Conservation (phyloP, 92 coral and sea anemone species). For the Isaurus tuberculatus region DNA sequence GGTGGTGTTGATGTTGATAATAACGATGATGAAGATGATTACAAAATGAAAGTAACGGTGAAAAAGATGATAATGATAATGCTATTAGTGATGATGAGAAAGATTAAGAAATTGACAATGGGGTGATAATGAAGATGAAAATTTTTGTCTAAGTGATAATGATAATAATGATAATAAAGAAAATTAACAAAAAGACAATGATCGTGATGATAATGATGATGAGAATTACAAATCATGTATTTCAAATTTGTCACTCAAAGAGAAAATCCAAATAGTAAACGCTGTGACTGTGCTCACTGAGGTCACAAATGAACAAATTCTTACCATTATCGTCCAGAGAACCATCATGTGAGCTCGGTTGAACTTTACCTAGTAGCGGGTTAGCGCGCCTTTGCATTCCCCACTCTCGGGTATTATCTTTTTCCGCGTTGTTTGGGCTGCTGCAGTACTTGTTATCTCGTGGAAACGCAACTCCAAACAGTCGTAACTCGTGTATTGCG, state of each 20-base stretch:
- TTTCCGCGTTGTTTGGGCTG: neutral
- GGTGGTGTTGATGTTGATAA: no score
- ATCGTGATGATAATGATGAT: no score
- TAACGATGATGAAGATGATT: no score
- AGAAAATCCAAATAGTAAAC: neutral
- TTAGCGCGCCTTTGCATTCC: constrained; percentile 33
- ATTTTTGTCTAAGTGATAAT: no score
- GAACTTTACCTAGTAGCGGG: constrained; percentile 18
- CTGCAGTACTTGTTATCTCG: constrained; percentile 8
- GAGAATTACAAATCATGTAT: neutral
- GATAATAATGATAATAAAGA: no score
- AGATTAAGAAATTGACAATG: no score
- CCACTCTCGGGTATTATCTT: neutral
- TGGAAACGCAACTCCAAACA: constrained; percentile 32
- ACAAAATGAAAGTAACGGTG: no score
- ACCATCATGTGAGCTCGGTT: neutral
- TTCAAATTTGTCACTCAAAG: neutral
- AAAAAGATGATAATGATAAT: no score
- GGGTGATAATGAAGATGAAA: no score
- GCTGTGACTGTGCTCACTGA: neutral
- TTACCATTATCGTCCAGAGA: constrained; percentile 16
- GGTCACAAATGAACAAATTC: neutral
- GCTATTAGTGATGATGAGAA: no score
- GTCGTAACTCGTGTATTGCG: constrained; percentile 25
- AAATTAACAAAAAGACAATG: no score